Evolutionary conservation across 2,888 invertebrate species (phyloP).

Genomic region (Coecobrya sp.): DNA sequence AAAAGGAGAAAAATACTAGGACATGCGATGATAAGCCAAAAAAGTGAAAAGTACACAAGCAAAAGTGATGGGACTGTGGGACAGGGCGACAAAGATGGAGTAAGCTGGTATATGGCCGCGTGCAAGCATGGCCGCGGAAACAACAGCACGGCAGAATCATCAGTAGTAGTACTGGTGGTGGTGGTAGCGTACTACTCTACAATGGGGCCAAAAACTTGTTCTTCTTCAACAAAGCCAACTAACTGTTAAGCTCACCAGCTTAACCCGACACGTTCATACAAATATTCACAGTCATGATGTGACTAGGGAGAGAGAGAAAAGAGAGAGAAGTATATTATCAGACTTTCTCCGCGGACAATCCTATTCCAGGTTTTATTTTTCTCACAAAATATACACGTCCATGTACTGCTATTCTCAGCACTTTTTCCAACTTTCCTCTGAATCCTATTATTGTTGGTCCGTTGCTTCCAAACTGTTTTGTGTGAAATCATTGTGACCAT

Average conservation of each 20-base stretch:
- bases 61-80: constrained; percentile 4
- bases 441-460: background rate
- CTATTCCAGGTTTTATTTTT: background rate
- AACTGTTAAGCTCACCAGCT: constrained; percentile 32
- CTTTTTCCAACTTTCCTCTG: background rate
- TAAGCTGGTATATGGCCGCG: background rate
- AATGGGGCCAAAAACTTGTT: constrained; percentile 19
- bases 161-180: too few relatives aligned
- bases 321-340: too few relatives aligned
- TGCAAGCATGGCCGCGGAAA: background rate
- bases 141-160: too few relatives aligned
- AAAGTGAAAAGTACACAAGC: constrained; percentile 31
- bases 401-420: background rate
- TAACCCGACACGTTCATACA: constrained; percentile 40
- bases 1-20: background rate
- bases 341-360: too few relatives aligned
- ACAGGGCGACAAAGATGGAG: background rate
- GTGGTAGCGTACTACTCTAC: background rate
- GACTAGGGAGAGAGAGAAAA: background rate
- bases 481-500: too few relatives aligned
- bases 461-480: background rate
- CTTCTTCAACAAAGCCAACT: constrained; percentile 29
- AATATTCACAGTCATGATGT: constrained; percentile 50
- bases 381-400: background rate
- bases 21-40: constrained; percentile 47